Conservation (phyloP, 2,888 invertebrate genomes). For the Xylota segnis region DNA sequence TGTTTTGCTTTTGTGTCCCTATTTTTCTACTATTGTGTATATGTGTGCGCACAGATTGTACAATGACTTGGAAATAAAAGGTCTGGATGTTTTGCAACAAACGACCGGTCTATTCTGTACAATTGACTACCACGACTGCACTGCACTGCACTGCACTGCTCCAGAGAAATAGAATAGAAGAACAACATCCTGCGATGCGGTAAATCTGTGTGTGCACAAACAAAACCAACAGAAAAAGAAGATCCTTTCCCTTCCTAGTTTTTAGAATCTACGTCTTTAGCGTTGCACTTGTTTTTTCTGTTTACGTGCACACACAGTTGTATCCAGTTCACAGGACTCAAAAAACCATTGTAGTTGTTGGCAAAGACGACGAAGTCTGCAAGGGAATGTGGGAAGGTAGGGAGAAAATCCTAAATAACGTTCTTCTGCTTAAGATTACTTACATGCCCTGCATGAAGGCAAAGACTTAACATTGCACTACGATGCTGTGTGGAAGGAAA, state of each 20-base stretch:
- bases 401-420: constrained; percentile 55
- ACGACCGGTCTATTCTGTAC: constrained; percentile 69
- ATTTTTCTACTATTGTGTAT: constrained; percentile 40
- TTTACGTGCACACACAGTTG: constrained; percentile 46
- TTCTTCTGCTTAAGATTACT: constrained; percentile 70
- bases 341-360: constrained; percentile 60
- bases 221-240: constrained; percentile 48
- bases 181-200: constrained; percentile 74
- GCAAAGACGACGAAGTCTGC: constrained; percentile 32
- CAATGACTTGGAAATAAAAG: constrained; percentile 75
- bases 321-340: constrained; percentile 68
- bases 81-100: constrained; percentile 76
- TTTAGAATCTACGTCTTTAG: constrained; percentile 61
- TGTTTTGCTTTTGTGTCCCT: constrained; percentile 48
- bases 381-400: constrained; percentile 7
- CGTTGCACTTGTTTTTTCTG: constrained; percentile 49
- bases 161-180: constrained; percentile 66
- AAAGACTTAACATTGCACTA: constrained; percentile 74
- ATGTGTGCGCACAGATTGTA: constrained; percentile 59
- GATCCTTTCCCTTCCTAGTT: constrained; percentile 72
- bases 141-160: constrained; percentile 63
- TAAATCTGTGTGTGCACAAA: constrained; percentile 73
- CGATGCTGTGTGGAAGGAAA: constrained; percentile 25
- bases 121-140: constrained; percentile 66
- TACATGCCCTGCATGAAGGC: constrained; percentile 69